Percentiles rank a stretch among this genome's conserved stretches.
These are phyloP conservation scores for Drosophila pegasa DNA, from an alignment of 2,888 invertebrate species.

Conservation along the genomic window DNA sequence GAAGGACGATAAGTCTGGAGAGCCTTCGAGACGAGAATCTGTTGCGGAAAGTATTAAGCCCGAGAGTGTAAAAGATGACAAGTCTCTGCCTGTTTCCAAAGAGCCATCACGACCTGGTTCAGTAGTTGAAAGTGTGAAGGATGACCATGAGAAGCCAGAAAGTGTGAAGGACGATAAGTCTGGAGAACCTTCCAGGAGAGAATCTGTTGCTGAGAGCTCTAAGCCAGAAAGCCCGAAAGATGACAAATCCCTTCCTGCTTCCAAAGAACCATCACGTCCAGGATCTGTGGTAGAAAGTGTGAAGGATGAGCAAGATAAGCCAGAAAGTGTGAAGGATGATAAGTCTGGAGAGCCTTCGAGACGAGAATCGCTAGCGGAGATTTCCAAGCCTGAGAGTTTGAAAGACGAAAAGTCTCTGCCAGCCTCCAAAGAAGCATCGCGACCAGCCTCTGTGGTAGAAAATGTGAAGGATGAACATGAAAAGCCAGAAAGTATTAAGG, in stretches of 20 bases:
- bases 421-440: slow-evolving; percentile 28
- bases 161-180: not conserved
- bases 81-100: not conserved
- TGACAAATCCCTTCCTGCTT: no score
- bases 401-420: slow-evolving; percentile 16
- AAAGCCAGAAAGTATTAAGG: slow-evolving; percentile 12
- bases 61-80: not conserved
- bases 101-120: not conserved
- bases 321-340: slow-evolving; percentile 25
- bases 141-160: not conserved
- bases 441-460: slow-evolving; percentile 28
- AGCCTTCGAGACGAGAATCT: not conserved
- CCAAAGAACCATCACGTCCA: no score
- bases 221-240: not conserved
- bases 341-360: slow-evolving; percentile 28
- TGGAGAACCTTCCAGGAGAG: not conserved
- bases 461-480: slow-evolving; percentile 5
- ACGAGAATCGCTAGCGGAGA: slow-evolving; percentile 44
- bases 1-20: not conserved
- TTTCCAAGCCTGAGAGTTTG: slow-evolving; percentile 11
- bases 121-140: not conserved
- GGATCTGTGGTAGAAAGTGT: no score
- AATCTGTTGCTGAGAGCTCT: not conserved
- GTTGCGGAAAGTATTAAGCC: not conserved
- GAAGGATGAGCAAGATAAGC: slow-evolving; percentile 28